Base-by-base conservation (phyloP, 2,888 invertebrate species). In the Empis livida region DNA sequence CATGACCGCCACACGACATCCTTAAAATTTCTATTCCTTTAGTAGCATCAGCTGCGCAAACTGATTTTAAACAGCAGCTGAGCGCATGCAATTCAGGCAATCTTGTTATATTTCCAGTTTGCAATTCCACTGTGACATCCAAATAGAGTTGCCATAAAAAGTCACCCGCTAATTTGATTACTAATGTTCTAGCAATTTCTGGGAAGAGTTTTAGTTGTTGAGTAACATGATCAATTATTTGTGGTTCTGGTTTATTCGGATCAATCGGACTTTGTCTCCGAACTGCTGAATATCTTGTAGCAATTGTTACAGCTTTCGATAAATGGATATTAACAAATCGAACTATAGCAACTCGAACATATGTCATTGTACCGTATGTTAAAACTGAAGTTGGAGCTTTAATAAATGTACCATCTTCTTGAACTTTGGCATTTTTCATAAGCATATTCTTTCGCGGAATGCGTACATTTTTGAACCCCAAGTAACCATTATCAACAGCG, bases 181-280 rank as follows among this genome's bases (percentile, higher is more conserved):
- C 90, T 62, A 90, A 81, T 44, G 80, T 78, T 0, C 84, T 73
- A 2, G 93, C 86, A 38, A 95, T 76, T 56, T 81, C 75, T 0
- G 94, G 86, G 56, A 95, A 82, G 23, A 96, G 67, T 67, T 94
- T 93, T 68, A 90, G 81, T 64, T 94, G 95, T 63, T 96, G 96
- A 0, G 94, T 93, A 50, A 90, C 80, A 63, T 90, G 96, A 66
- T 96, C 92, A 31, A 96, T 67, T 56, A 96, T 88, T 68, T 92
- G 90, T 0, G 86, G 83, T 65, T 95, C 94, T 0, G 81, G 82
- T 53, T 81, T 80, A 41, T 89, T 91, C 1, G 84, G 77, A 60
- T 82, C 80, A 23, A 88, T 80, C 64, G 88, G 87, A 48, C 92
- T 89, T 68, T 96, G 96, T 42, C 84, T 75, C 44, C 96, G 73